Percentiles rank a stretch among this genome's conserved stretches.
Evolutionary conservation across 1,140 invertebrate genomes (phyloP).

Genomic region (Heliconius nattereri): DNA sequence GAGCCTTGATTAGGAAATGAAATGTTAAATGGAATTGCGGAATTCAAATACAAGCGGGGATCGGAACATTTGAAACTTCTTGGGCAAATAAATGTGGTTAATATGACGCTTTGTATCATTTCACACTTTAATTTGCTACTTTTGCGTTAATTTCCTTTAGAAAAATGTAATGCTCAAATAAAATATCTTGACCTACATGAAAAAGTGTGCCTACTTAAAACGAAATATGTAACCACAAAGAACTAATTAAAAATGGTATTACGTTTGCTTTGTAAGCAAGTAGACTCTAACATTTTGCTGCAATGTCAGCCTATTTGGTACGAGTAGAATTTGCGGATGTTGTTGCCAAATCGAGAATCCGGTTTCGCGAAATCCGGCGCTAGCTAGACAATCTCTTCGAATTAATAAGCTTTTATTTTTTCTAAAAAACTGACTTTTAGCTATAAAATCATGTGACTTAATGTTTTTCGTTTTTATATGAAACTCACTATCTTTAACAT

Average conservation of each 20-base stretch:
- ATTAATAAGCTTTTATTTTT: conserved; percentile 38
- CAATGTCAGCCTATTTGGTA: conserved; percentile 30
- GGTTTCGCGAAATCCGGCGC: conserved; percentile 28
- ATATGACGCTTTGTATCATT: background rate
- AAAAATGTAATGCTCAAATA: no score
- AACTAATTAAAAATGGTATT: conserved; percentile 6
- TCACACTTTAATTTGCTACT: no score
- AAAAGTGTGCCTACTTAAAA: background rate
- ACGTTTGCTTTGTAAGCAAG: conserved; percentile 6
- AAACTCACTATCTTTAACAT: no score
- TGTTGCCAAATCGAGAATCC: conserved; percentile 40
- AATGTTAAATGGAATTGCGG: conserved; percentile 5
- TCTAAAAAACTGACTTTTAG: background rate
- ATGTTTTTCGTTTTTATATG: background rate
- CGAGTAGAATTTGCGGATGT: conserved; percentile 35
- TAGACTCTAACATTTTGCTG: conserved; percentile 16
- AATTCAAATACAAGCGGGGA: background rate
- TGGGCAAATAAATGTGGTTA: conserved; percentile 6
- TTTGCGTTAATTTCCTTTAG: no score
- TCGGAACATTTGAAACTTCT: conserved; percentile 10
- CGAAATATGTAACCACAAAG: background rate
- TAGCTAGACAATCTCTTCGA: conserved; percentile 28
- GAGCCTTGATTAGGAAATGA: conserved; percentile 5
- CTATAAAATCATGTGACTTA: background rate
- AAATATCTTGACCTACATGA: background rate